Percentiles rank a stretch among this genome's conserved stretches.
These are phyloP conservation scores for Clusia tigrina DNA, from an alignment of 2,888 invertebrate species.

Conservation along the genomic window DNA sequence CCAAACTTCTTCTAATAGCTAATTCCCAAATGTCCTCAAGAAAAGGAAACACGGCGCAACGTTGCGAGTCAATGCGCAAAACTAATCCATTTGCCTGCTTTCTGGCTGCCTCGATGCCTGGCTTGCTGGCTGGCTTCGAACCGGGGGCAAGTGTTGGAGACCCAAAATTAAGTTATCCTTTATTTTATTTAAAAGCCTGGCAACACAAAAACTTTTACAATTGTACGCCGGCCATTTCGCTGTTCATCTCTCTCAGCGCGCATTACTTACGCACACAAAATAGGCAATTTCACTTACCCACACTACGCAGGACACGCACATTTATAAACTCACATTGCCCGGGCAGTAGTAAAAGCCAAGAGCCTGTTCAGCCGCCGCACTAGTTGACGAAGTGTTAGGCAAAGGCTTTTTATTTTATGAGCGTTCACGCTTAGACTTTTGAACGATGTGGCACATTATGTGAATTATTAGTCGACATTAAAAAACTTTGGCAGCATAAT, in stretches of 20 bases:
- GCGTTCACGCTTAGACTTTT: constrained; percentile 16
- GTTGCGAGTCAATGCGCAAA: no score
- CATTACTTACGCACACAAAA: constrained; percentile 23
- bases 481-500: constrained; percentile 19
- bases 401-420: constrained; percentile 12
- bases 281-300: constrained; percentile 24
- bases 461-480: constrained; percentile 22
- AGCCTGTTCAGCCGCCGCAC: background rate
- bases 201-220: constrained; percentile 5
- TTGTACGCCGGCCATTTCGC: background rate
- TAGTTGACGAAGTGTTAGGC: background rate
- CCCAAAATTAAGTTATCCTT: no score
- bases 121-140: no score
- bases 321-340: background rate
- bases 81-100: no score
- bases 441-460: constrained; percentile 24
- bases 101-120: no score
- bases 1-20: no score
- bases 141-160: no score
- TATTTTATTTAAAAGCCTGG: constrained; percentile 8
- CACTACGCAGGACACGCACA: constrained; percentile 1
- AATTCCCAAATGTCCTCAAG: no score
- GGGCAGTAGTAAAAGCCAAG: background rate
- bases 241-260: background rate
- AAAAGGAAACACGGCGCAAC: no score